Evolutionary conservation across 2,888 invertebrate species (phyloP).

Genomic region (Endotricha flammealis): DNA sequence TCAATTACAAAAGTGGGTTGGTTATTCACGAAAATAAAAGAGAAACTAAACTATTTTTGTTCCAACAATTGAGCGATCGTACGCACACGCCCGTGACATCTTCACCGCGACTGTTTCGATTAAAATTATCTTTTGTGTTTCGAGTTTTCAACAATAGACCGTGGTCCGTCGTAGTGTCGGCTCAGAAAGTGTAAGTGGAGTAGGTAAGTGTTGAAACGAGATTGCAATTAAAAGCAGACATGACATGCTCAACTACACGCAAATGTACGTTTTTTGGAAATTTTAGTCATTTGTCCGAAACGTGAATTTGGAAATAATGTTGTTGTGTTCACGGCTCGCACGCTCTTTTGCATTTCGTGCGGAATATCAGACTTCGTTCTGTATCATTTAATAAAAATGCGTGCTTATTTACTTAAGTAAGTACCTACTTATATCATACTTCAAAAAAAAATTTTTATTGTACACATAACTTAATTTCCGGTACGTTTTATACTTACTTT

Average conservation of each 20-base stretch:
- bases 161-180: constrained; percentile 1
- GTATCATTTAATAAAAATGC: too few species aligned
- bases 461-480: too few species aligned
- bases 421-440: too few species aligned
- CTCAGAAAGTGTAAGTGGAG: constrained; percentile 23
- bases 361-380: too few species aligned
- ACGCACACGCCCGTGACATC: constrained; percentile 18
- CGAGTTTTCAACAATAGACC: constrained; percentile 12
- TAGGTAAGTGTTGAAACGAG: constrained; percentile 30
- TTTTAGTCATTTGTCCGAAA: constrained; percentile 12
- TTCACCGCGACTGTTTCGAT: constrained; percentile 14
- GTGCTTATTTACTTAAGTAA: too few species aligned
- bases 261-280: constrained; percentile 20
- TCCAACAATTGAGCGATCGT: constrained; percentile 11
- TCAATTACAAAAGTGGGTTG: background rate
- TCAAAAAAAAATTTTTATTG: too few species aligned
- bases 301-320: constrained; percentile 12
- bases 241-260: constrained; percentile 26
- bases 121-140: constrained; percentile 14
- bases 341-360: too few species aligned
- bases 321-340: background rate
- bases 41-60: constrained; percentile 3
- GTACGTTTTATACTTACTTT: too few species aligned
- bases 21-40: background rate
- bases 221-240: constrained; percentile 30